Conservation (phyloP, 2,113 vertebrate species). For the Riparia riparia region DNA sequence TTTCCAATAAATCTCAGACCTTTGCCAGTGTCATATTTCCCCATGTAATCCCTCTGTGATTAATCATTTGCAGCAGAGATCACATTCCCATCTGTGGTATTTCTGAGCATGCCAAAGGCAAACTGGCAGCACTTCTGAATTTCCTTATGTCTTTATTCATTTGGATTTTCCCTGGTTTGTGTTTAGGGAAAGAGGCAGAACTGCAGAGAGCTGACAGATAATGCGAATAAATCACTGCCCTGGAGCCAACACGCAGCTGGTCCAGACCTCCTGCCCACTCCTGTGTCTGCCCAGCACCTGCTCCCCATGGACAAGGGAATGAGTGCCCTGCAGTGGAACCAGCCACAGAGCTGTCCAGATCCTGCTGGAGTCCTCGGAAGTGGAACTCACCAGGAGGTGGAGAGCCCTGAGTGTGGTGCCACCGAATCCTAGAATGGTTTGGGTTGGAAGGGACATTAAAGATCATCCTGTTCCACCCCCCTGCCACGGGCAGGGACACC, state of each 20-base stretch:
- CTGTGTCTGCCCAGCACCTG: neutral
- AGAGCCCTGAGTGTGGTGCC: neutral
- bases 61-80: constrained; percentile 22
- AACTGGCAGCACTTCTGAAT: neutral
- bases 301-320: fast-evolving
- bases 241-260: neutral
- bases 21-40: neutral
- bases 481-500: neutral
- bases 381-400: neutral
- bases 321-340: neutral
- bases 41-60: constrained; percentile 16
- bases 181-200: neutral
- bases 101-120: neutral
- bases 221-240: neutral
- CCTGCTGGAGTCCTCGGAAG: fast-evolving
- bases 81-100: neutral
- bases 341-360: neutral
- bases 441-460: neutral
- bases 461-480: fast-evolving
- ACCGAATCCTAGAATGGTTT: neutral
- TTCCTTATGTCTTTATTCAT: neutral
- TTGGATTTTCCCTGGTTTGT: neutral
- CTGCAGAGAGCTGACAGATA: neutral
- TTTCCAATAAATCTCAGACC: constrained; percentile 37
- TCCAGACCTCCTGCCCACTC: neutral